Base-by-base conservation (phyloP, 2,797 vertebrate species). In the Sebastes ruberrimus region DNA sequence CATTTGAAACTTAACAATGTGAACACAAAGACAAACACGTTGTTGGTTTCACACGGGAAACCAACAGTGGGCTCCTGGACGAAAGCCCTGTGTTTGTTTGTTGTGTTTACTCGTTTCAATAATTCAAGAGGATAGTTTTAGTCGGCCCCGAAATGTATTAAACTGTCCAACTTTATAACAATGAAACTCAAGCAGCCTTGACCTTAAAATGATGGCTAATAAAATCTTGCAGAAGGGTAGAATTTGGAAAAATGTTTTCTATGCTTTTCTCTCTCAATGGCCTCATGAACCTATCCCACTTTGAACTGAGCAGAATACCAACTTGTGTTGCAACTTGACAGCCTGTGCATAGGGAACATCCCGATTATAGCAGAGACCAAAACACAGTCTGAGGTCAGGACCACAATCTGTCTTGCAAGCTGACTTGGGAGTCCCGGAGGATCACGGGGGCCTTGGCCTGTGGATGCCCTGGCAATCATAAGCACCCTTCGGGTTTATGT, bases 331-430 rank as follows among this genome's bases (percentile, higher is more conserved):
- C 55, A 69, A 83, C 76, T 68, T 89, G 93, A 86, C 88, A 88
- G 87, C 42, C 1, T 18, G 68, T 81, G 82, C 86, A 78, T 72
- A 67, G 83, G 88, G 87, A 87, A 62, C 76, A 38, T 76, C 60
- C 62, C 67, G 83, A 88, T 90, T 80, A 85, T 52, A 64, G 61
- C 74, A 59, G 32, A 61, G 70, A 80, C 69, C 73, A 71, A 81
- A 84, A 80, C 71, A 81, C 74, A 76, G 75, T 74, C 72, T 42
- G 77, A 86, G 93, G 92, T 93, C 92, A 91, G 57, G 88, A 86
- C 83, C 81, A 82, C 91, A 90, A 91, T 93, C 89, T 92, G 86
- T 89, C 85, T 85, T 72, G 30, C 75, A 83, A 71, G 62, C 81
- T 80, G 84, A 84, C 78, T 76, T 22, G 8, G 23, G 66, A 74